Base-by-base conservation (phyloP, 64 coral and sea anemone species). In the Stichodactyla mertensii region DNA sequence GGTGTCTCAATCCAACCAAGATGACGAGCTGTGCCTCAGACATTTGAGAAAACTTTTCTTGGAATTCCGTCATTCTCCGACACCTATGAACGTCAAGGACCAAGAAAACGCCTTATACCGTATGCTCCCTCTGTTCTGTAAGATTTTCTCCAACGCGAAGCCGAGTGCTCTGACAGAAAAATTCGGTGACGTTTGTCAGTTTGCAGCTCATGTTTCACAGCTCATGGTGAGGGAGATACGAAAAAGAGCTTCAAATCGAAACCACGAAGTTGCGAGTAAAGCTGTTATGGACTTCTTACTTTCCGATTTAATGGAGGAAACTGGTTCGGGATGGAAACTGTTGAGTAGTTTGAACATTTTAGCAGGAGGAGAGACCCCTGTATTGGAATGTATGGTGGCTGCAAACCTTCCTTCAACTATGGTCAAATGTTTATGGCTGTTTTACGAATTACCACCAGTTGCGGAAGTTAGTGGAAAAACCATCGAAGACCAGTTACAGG, bases 381-480 rank as follows among this genome's bases (percentile, higher is more conserved):
- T 99, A 31, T 87, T 99, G n/a, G 89, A 94, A 92, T 94, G 92
- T 58, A 99, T 99, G 97, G 93, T 99, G 14, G 97, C 97, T 1
- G 93, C 97, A 11, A 94, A 89, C 83, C 77, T 99, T 16, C 97
- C 97, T 2, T 99, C 97, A 6, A 95, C 91, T 23, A 88, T 99
- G 88, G 93, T 99, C 51, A 94, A 99, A 80, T 99, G 97, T 90
- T 78, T 99, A 23, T 99, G 93, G 71, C 90, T 99, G 87, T 99
- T 99, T 85, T 99, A 90, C 54, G 97, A 99, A 91, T 86, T 99
- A 16, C 92, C 97, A 15, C 83, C 52, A 12, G 62, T 85, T 4
- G 20, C 79, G 13, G 64, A 77, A 22, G 62, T 53, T 6, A 78
- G 67, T 16, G 89, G 51, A n/a, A 90, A 92, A 62, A 85, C 23